phyloP scores from a whole-genome alignment of 2,888 invertebrate species.

The Acronicta aceris region DNA sequence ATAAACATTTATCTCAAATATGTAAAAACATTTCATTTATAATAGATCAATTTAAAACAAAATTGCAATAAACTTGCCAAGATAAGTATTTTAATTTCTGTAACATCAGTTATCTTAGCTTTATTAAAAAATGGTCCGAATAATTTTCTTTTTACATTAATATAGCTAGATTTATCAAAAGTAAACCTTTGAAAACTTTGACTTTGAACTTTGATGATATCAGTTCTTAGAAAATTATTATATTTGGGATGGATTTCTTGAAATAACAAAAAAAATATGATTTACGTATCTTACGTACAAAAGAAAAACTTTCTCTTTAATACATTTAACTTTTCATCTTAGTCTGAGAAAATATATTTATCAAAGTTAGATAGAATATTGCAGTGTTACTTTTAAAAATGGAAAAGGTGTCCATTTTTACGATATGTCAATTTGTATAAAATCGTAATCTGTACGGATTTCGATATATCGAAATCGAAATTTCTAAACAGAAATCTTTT shows the following conservation, averaged over 20 bases:
- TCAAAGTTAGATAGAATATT: constrained; percentile 22
- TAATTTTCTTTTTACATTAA: constrained; percentile 6
- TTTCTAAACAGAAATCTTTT: not conserved
- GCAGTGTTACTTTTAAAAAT: constrained; percentile 5
- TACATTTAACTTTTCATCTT: constrained; percentile 24
- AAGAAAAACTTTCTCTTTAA: constrained; percentile 27
- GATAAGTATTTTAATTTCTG: too few species aligned
- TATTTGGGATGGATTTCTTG: constrained; percentile 36
- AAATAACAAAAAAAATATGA: constrained; percentile 34
- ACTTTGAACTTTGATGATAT: constrained; percentile 38
- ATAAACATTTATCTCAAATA: too few species aligned
- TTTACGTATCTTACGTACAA: constrained; percentile 27
- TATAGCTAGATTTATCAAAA: constrained; percentile 2
- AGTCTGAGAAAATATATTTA: constrained; percentile 26
- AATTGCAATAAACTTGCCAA: too few species aligned
- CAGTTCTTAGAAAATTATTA: constrained; percentile 46
- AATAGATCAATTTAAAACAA: too few species aligned
- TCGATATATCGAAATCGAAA: too few species aligned
- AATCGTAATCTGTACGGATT: not conserved
- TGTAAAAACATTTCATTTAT: too few species aligned
- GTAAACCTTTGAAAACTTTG: not conserved
- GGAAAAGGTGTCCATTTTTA: not conserved
- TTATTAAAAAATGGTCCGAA: too few species aligned
- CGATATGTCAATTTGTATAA: not conserved
- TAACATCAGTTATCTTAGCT: too few species aligned